Evolutionary conservation across 2,797 vertebrate species (phyloP), one percentile per base, ranked within the genome.

Genomic region (Megalops cyprinoides): DNA sequence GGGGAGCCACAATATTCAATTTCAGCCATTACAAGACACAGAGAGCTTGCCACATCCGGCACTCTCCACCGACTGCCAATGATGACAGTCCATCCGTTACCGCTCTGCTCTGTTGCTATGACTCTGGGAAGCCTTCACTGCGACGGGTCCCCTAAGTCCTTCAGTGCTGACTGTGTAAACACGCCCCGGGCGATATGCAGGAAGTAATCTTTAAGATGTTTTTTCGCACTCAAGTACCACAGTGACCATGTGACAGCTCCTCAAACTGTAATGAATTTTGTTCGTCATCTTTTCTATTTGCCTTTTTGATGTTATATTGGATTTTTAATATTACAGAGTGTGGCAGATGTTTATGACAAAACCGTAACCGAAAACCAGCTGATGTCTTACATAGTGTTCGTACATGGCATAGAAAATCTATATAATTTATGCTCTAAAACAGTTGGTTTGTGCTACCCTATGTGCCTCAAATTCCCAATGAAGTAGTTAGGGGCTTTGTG

Each of bases 21-120:
- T 51, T 51, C 18, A 15, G 18, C 7, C 6, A 60, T 14, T n/a
- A n/a, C n/a, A n/a, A n/a, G n/a, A 15, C 6, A 56, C 12, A 1
- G 23, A 12, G 18, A 25, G 5, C 28, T 6, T 12, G 25, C 56
- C 48, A 25, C 46, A 2, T 28, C 46, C 46, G 3, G 18, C 25
- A 53, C 1, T 5, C 8, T 20, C 25, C 46, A n/a, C 25, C 28
- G n/a, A 15, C 1, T 48, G 60, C 1, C 42, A 8, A 74, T 48
- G 34, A 25, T 58, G 34, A 56, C 31, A 37, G 18, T 37, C 31
- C 25, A 10, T 37, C 9, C 18, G 39, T 44, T 44, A 74, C 15
- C 34, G 28, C 23, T n/a, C 14, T 44, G 31, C 18, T 55, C 69
- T 74, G 51, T 74, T 74, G 79, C 79, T 23, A 28, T 80, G 51